These are phyloP conservation scores for Muntiacus muntjak DNA, from an alignment of 2,113 vertebrate genomes.

Conservation along the genomic window DNA sequence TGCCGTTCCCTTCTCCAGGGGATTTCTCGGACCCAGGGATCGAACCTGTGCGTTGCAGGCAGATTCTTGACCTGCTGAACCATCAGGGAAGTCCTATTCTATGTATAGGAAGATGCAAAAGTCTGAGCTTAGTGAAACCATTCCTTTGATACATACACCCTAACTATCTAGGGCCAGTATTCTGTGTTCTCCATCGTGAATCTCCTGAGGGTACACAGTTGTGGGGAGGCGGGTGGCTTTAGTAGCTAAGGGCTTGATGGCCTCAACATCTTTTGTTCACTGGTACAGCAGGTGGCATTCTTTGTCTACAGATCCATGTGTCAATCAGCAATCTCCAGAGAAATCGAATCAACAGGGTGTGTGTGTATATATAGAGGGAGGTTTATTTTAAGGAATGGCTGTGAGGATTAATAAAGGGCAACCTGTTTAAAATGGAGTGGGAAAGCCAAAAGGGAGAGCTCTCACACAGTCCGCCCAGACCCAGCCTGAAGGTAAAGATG, in stretches of 20 bases:
- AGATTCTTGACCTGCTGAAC: background rate
- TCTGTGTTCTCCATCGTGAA: background rate
- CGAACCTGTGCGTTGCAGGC: background rate
- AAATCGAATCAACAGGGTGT: background rate
- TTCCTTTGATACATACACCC: background rate
- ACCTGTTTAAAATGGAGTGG: background rate
- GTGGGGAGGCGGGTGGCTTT: background rate
- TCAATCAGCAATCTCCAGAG: background rate
- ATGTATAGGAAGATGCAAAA: background rate
- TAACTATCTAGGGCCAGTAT: background rate
- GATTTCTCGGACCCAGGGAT: background rate
- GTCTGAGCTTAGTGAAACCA: background rate
- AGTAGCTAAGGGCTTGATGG: background rate
- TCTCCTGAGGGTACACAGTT: background rate
- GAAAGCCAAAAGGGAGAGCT: background rate
- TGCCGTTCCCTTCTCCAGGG: background rate
- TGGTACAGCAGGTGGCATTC: background rate
- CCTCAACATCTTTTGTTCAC: background rate
- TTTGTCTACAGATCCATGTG: background rate
- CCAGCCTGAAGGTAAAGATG: background rate
- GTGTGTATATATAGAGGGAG: accelerated
- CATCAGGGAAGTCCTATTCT: background rate
- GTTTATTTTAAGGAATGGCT: background rate
- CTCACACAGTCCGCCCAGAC: background rate
- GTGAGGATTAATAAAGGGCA: background rate